phyloP scores from a whole-genome alignment of 2,113 vertebrate species.

The Phaethornis superciliosus region DNA sequence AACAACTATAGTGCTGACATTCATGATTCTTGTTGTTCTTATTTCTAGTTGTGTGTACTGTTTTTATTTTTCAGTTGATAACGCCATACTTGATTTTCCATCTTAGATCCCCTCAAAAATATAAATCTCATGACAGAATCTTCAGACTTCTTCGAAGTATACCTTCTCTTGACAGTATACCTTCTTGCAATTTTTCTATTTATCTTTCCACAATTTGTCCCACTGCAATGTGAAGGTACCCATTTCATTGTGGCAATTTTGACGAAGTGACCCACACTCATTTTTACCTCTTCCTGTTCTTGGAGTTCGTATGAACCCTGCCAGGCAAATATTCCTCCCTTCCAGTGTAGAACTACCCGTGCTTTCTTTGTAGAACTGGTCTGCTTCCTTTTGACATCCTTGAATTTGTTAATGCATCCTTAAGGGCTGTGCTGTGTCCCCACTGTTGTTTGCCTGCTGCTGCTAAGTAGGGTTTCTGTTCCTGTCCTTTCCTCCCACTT shows the following conservation, averaged over 20 bases:
- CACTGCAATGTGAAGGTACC: not conserved
- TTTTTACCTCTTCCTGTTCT: not conserved
- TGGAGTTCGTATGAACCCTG: not conserved
- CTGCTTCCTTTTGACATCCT: too few species aligned
- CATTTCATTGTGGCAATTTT: not conserved
- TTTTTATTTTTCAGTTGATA: not conserved
- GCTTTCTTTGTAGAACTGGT: too few species aligned
- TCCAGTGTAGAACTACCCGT: not conserved
- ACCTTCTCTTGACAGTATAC: not conserved
- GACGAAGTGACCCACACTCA: fast-evolving
- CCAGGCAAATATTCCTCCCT: not conserved
- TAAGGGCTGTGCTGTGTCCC: fast-evolving
- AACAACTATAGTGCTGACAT: not conserved
- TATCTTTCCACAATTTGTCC: not conserved
- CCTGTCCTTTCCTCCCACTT: not conserved
- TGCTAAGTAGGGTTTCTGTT: not conserved
- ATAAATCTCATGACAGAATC: not conserved
- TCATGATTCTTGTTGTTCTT: not conserved
- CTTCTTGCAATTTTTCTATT: not conserved
- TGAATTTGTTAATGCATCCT: not conserved
- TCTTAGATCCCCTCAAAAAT: not conserved
- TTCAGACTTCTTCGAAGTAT: not conserved
- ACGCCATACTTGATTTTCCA: not conserved
- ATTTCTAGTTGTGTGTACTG: not conserved
- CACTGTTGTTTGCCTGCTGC: not conserved